Evolutionary conservation across 2,113 vertebrate genomes (phyloP), one percentile per base, ranked within the genome.

Genomic region (Psophia crepitans): DNA sequence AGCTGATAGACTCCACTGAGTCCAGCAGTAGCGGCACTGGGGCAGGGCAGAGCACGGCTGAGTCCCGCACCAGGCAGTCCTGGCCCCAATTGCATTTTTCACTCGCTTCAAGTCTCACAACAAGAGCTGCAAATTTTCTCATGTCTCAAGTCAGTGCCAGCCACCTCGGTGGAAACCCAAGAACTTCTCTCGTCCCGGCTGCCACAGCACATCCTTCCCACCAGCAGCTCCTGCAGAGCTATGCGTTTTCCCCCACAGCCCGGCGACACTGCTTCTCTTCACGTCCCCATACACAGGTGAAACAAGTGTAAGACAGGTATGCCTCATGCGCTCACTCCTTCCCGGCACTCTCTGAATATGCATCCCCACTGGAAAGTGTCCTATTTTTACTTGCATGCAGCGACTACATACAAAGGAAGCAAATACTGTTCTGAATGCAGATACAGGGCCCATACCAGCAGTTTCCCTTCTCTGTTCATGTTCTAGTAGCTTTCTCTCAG

Each of bases 151-250:
- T 44, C 46, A 35, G 24, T 28, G 32, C 28, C 54, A 41, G 63
- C 14, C 21, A 64, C 24, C 56, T 70, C 2, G 2, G 32, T 78
- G 60, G 60, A 74, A 94, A 87, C 49, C 23, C 69, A 49, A 6
- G 65, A 41, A 4, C 43, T 35, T 39, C 54, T 54, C 17, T 69
- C 23, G 0, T 16, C 32, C 14, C 0, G 0, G 37, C 23, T 92
- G 35, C 64, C 33, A 14, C 32, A 63, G 44, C 39, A 13, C 4
- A 0, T 57, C 26, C 37, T 46, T 57, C 64, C 64, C 57, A 3
- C 32, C 44, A 10, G 9, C 41, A 77, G 56, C 76, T 89, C 19
- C 79, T 66, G 57, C 46, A 51, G 64, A 54, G 32, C 11, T 30
- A 1, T 17, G 26, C 3, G 0, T 78, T 37, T 48, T 43, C 41